Base-by-base conservation (phyloP, 2,888 invertebrate species). In the Blera fallax region DNA sequence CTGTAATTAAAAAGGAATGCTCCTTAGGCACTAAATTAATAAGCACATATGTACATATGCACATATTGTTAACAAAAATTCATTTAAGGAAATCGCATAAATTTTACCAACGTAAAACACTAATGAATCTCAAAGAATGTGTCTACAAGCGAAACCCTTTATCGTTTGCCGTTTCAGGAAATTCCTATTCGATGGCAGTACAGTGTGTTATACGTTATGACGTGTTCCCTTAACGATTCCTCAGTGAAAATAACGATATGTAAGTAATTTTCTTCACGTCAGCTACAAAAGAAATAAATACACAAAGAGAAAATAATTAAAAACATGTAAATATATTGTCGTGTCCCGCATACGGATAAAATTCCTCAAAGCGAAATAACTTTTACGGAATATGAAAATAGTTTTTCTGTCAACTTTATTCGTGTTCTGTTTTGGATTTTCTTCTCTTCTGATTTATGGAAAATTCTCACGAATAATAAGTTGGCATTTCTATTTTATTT, bases 361-460 rank as follows among this genome's bases (percentile, higher is more conserved):
- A 84, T 80, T 79, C 69, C 79, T 32, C 56, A 56, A 64, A 83
- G 67, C 56, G 3, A 70, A 84, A 79, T 84, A 69, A 73, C 64
- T 79, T 74, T 69, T n/a, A 76, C 58, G 64, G 80, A 65, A 80
- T 84, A 80, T 76, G 70, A 64, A 65, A 84, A 84, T 84, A 84
- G 84, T 84, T 84, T 84, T 76, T 45, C 70, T 84, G 84, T 84
- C 84, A 84, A 84, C 74, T 80, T 84, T 84, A 80, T 80, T 80
- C 74, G 84, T 80, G 84, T 84, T 84, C 60, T 80, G 58, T 64
- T 84, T 84, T 80, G 74, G 48, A 80, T 80, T 74, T 80, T 76
- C 69, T 70, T 70, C 56, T 76, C 29, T 58, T 43, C 21, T 84
- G 84, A 84, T 84, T 84, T 76, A 84, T 80, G 64, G 64, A 60